phyloP scores from a whole-genome alignment of 1,140 invertebrate genomes.

The Drosophila kikkawai region DNA sequence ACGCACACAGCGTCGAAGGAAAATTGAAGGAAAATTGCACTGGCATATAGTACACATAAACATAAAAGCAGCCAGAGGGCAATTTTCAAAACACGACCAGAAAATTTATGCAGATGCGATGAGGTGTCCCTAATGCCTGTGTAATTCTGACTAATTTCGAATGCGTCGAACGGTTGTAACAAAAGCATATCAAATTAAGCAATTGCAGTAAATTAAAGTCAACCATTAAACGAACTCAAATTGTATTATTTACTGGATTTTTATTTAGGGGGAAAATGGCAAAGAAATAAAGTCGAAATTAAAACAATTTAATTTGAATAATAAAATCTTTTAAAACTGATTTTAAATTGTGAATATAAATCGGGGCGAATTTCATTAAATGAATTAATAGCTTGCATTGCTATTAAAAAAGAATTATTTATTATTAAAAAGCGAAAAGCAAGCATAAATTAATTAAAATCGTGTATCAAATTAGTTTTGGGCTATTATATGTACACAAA shows the following conservation, averaged over 20 bases:
- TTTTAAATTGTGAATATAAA: neutral
- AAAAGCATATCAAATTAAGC: conserved; percentile 24
- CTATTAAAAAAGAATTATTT: neutral
- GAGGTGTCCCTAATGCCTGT: conserved; percentile 40
- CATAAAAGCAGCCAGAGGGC: conserved; percentile 16
- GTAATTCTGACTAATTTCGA: conserved; percentile 43
- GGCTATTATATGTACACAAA: neutral
- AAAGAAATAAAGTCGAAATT: neutral
- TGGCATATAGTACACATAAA: conserved; percentile 9
- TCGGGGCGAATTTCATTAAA: neutral
- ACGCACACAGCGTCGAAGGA: conserved; percentile 3
- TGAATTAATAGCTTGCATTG: neutral
- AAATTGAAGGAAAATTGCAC: conserved; percentile 46
- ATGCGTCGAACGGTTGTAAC: conserved; percentile 6
- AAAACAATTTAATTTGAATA: neutral
- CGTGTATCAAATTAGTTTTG: neutral
- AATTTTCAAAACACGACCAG: conserved; percentile 19
- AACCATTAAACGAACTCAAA: neutral
- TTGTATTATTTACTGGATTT: neutral
- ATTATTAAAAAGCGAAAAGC: neutral
- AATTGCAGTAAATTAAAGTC: conserved; percentile 26
- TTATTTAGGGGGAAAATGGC: neutral
- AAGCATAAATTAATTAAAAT: conserved; percentile 17
- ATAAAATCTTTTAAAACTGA: neutral
- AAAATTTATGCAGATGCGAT: conserved; percentile 52